phyloP scores from a whole-genome alignment of 1,140 invertebrate genomes.

The Drosophila eugracilis region DNA sequence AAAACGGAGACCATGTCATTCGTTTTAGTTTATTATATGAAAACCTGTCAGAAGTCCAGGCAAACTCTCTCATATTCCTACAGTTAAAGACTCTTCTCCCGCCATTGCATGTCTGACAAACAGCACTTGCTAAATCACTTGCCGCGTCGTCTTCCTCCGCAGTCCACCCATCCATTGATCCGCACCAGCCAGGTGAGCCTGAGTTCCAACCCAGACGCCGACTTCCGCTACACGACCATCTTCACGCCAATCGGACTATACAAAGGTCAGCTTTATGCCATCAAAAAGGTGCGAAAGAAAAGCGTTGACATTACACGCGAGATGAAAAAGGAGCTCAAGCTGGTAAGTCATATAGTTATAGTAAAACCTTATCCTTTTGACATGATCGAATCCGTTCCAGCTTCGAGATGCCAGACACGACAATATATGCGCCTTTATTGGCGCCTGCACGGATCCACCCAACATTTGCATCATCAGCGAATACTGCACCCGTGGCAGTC shows the following conservation, averaged over 20 bases:
- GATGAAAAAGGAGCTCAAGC: constrained; percentile 98
- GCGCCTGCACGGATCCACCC: constrained; percentile 95
- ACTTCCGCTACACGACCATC: constrained; percentile 93
- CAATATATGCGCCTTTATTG: constrained; percentile 96
- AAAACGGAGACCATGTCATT: constrained; percentile 1
- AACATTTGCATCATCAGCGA: constrained; percentile 96
- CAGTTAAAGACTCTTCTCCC: constrained; percentile 8
- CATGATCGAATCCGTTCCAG: constrained; percentile 85
- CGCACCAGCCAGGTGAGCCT: constrained; percentile 94
- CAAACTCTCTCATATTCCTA: not conserved
- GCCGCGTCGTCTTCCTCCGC: constrained; percentile 44
- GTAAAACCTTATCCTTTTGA: not conserved
- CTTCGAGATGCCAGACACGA: constrained; percentile 95
- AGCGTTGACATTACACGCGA: constrained; percentile 95
- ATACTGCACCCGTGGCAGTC: constrained; percentile 95
- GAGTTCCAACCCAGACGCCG: constrained; percentile 93
- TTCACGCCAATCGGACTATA: constrained; percentile 96
- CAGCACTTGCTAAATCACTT: constrained; percentile 54
- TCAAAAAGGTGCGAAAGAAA: constrained; percentile 94
- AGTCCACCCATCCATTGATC: constrained; percentile 87
- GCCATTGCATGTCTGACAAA: constrained; percentile 49
- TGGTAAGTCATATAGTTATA: constrained; percentile 86
- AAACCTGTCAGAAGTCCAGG: not conserved
- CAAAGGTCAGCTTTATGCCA: constrained; percentile 92
- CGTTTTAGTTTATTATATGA: not conserved